Conservation (phyloP, 2,888 invertebrate species). For the Drosophila lacicola region DNA sequence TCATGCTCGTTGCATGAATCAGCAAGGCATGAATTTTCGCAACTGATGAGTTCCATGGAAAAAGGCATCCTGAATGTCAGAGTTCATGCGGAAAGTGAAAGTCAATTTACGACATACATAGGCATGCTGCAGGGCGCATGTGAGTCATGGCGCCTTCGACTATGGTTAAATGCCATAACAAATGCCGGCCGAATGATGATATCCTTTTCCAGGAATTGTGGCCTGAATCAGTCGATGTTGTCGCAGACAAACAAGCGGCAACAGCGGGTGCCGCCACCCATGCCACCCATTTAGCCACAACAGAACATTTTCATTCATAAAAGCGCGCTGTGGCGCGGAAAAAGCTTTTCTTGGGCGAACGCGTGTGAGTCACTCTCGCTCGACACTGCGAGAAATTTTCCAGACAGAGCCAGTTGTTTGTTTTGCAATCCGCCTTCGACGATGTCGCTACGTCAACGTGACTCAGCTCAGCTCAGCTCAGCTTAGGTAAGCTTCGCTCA, state of each 20-base stretch:
- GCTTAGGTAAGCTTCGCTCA: neutral
- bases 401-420: slow-evolving; percentile 23
- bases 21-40: slow-evolving; percentile 24
- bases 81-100: slow-evolving; percentile 64
- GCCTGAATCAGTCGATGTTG: slow-evolving; percentile 68
- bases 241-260: slow-evolving; percentile 52
- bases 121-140: slow-evolving; percentile 35
- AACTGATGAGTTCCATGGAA: slow-evolving; percentile 50
- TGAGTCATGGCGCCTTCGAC: slow-evolving; percentile 66
- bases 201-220: slow-evolving; percentile 80
- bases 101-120: slow-evolving; percentile 38
- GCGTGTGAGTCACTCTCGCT: slow-evolving; percentile 38
- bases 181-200: slow-evolving; percentile 72
- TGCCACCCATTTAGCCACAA: slow-evolving; percentile 13
- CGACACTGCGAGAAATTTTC: slow-evolving; percentile 59
- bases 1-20: slow-evolving; percentile 46
- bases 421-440: slow-evolving; percentile 22
- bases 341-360: slow-evolving; percentile 60
- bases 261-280: neutral
- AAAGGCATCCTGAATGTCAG: slow-evolving; percentile 62
- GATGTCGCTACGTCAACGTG: slow-evolving; percentile 37
- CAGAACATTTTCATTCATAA: slow-evolving; percentile 77
- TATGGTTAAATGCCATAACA: slow-evolving; percentile 69
- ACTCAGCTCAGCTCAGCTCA: slow-evolving; percentile 61
- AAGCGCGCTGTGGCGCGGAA: slow-evolving; percentile 44